Evolutionary conservation across 2,113 vertebrate genomes (phyloP).

Genomic region (Cyprinodon tularosa): DNA sequence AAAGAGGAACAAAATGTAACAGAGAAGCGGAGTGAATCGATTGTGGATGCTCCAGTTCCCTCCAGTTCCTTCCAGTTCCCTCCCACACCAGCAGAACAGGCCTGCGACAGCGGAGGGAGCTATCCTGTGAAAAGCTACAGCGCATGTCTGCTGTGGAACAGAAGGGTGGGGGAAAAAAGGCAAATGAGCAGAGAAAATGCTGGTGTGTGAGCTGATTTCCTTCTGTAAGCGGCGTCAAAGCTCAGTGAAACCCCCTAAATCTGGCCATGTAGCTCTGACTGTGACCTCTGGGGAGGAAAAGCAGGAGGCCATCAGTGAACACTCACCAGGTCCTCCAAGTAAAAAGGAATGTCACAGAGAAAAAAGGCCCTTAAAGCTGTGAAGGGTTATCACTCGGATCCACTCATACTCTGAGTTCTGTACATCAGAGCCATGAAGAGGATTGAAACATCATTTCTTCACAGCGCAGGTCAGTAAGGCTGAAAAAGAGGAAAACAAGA

Average conservation of each 20-base stretch:
- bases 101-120: slow-evolving; percentile 41
- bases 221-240: not conserved
- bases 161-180: not conserved
- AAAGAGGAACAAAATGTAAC: slow-evolving; percentile 63
- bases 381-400: slow-evolving; percentile 49
- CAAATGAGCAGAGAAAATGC: not conserved
- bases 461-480: not conserved
- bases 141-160: not conserved
- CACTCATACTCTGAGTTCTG: slow-evolving; percentile 34
- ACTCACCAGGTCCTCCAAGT: slow-evolving; percentile 14
- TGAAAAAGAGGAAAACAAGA: slow-evolving; percentile 2
- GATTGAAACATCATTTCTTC: slow-evolving; percentile 12
- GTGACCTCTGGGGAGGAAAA: not conserved
- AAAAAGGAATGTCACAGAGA: not conserved
- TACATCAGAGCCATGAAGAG: slow-evolving; percentile 11
- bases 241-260: not conserved
- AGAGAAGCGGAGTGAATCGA: slow-evolving; percentile 52
- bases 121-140: slow-evolving; percentile 18
- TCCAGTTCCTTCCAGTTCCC: slow-evolving; percentile 49
- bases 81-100: slow-evolving; percentile 49
- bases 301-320: not conserved
- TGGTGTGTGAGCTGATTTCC: no score
- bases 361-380: slow-evolving; percentile 15
- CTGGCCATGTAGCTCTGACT: not conserved
- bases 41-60: slow-evolving; percentile 54